phyloP scores from a whole-genome alignment of 2,888 invertebrate species.

The Sussaba pulchella region DNA sequence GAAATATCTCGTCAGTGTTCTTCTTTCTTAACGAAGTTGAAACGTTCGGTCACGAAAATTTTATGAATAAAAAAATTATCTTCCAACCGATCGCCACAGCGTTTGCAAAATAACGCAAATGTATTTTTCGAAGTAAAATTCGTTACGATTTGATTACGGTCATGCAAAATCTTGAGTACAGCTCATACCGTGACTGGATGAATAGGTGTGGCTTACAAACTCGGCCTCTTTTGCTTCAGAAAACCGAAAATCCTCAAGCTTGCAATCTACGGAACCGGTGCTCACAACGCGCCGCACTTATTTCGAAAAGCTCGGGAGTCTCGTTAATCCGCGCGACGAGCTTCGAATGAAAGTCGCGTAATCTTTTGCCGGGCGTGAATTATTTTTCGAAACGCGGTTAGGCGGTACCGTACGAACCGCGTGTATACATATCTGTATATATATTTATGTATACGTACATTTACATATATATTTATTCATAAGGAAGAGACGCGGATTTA shows the following conservation, averaged over 20 bases:
- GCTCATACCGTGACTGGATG: not conserved
- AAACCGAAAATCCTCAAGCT: slow-evolving; percentile 40
- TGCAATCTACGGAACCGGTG: slow-evolving; percentile 27
- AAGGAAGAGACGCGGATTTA: slow-evolving; percentile 25
- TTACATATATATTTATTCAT: slow-evolving; percentile 9
- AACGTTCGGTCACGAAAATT: too few species aligned
- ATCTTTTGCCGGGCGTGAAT: slow-evolving; percentile 72
- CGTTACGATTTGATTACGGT: not conserved
- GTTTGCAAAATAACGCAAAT: too few species aligned
- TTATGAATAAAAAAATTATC: too few species aligned
- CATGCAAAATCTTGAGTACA: not conserved
- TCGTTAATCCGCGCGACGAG: slow-evolving; percentile 69
- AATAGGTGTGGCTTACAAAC: slow-evolving; percentile 13
- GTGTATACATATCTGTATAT: not conserved
- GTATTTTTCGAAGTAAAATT: too few species aligned
- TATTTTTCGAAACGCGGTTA: slow-evolving; percentile 67
- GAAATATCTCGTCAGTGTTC: too few species aligned
- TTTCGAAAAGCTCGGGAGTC: slow-evolving; percentile 47
- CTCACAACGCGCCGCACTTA: slow-evolving; percentile 39
- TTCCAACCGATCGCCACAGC: too few species aligned
- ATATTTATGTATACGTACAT: not conserved
- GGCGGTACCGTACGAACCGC: not conserved
- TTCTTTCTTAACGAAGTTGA: too few species aligned
- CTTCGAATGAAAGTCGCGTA: slow-evolving; percentile 73
- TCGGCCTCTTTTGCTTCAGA: slow-evolving; percentile 17